Conservation (phyloP, 2,888 invertebrate genomes). For the Chloroclystis v-ata region DNA sequence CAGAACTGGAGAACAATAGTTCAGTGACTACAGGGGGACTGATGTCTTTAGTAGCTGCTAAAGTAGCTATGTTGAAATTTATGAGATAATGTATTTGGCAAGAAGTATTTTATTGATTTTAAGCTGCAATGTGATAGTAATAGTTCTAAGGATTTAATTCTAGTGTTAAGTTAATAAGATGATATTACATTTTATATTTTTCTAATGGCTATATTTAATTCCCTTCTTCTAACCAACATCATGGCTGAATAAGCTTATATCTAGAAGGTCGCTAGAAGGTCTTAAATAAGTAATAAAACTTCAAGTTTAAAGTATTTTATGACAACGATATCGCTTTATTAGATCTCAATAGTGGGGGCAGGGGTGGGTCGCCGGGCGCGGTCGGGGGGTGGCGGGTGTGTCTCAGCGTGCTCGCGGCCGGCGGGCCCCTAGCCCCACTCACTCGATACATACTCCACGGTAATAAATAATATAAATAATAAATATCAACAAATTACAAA, state of each 20-base stretch:
- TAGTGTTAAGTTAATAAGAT: too few species aligned
- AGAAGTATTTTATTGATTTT: too few species aligned
- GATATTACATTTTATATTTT: too few species aligned
- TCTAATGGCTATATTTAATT: too few species aligned
- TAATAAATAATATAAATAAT: slow-evolving; percentile 77
- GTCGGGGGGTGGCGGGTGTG: slow-evolving; percentile 67
- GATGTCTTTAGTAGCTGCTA: slow-evolving; percentile 8
- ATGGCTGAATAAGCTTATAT: too few species aligned
- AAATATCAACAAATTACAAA: slow-evolving; percentile 78
- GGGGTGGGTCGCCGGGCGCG: slow-evolving; percentile 50
- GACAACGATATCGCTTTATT: slow-evolving; percentile 83
- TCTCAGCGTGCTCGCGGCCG: slow-evolving; percentile 56
- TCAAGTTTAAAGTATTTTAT: slow-evolving; percentile 65
- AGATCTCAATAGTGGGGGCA: slow-evolving; percentile 62
- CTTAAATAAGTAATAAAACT: slow-evolving; percentile 35
- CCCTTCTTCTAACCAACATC: too few species aligned
- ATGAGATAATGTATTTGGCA: background rate
- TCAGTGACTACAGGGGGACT: slow-evolving; percentile 7
- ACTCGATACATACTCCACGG: slow-evolving; percentile 69
- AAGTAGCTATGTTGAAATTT: slow-evolving; percentile 10
- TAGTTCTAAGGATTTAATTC: too few species aligned
- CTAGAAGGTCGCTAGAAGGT: too few species aligned
- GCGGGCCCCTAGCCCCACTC: slow-evolving; percentile 47
- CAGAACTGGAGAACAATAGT: slow-evolving; percentile 20
- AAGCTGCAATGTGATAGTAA: too few species aligned